Conservation (phyloP, 2,113 vertebrate species). For the Anseranas semipalmata region DNA sequence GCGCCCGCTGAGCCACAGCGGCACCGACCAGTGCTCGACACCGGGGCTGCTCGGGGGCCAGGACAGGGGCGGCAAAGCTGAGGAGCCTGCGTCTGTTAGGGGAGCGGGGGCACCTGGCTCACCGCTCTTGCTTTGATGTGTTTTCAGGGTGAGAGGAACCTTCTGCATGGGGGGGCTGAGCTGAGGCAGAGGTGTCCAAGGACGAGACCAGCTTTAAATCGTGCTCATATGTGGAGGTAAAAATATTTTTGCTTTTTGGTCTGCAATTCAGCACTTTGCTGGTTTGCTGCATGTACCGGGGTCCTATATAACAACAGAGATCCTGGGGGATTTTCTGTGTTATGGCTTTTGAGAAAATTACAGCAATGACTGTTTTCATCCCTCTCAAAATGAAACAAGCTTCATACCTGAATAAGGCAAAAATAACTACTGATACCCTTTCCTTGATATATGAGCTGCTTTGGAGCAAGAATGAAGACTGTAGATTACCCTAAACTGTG, state of each 20-base stretch:
- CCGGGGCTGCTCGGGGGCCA: not conserved
- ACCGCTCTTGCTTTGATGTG: not conserved
- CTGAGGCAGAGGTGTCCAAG: fast-evolving
- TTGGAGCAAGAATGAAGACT: not conserved
- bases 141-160: not conserved
- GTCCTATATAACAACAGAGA: not conserved
- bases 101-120: fast-evolving
- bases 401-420: not conserved
- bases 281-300: not conserved
- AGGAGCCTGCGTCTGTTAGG: not conserved
- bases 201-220: not conserved
- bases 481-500: not conserved
- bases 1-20: not conserved
- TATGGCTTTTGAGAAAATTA: not conserved
- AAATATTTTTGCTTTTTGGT: not conserved
- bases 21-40: too few species aligned
- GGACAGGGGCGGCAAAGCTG: not conserved
- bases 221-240: fast-evolving
- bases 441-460: not conserved
- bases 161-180: fast-evolving
- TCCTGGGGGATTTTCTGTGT: not conserved
- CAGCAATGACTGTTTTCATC: not conserved
- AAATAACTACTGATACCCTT: not conserved
- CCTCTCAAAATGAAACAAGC: not conserved
- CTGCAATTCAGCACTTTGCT: not conserved